These are phyloP conservation scores for Ginglymostoma cirratum DNA, from an alignment of 2,113 vertebrate genomes.

Conservation along the genomic window DNA sequence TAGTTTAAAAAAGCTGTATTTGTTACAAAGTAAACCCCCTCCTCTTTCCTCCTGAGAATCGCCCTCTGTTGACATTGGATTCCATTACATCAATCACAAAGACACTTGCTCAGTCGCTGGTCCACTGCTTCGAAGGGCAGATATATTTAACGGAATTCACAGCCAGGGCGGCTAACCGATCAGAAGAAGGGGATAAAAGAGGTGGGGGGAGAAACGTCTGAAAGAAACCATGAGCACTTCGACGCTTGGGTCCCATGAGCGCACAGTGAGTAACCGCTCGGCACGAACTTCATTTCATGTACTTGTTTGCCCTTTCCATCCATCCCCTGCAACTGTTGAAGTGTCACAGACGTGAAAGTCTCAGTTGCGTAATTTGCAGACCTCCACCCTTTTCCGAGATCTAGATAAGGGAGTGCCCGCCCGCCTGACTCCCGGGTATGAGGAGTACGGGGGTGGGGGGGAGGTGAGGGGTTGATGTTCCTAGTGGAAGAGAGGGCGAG, in stretches of 20 bases:
- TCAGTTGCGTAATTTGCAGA: neutral
- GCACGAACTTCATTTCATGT: neutral
- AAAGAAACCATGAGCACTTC: conserved; percentile 26
- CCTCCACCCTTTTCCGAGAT: neutral
- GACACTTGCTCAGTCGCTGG: neutral
- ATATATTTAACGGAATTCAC: neutral
- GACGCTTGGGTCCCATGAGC: neutral
- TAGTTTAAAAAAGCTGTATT: too few relatives aligned
- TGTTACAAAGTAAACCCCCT: neutral
- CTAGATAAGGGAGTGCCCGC: neutral
- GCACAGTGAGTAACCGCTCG: neutral
- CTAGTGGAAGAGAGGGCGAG: neutral
- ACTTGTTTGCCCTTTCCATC: neutral
- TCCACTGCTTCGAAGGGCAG: neutral
- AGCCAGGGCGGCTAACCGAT: neutral
- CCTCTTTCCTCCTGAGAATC: conserved; percentile 6
- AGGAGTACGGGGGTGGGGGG: neutral
- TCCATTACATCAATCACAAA: conserved; percentile 19
- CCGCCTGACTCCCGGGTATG: neutral
- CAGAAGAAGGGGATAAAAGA: neutral
- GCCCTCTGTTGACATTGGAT: conserved; percentile 25
- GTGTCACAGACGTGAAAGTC: neutral
- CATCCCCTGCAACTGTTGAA: neutral
- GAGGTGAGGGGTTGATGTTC: neutral
- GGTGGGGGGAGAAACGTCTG: neutral